Evolutionary conservation across 2,797 vertebrate species (phyloP), one percentile per base, ranked within the genome.

Genomic region (Enoplosus armatus): DNA sequence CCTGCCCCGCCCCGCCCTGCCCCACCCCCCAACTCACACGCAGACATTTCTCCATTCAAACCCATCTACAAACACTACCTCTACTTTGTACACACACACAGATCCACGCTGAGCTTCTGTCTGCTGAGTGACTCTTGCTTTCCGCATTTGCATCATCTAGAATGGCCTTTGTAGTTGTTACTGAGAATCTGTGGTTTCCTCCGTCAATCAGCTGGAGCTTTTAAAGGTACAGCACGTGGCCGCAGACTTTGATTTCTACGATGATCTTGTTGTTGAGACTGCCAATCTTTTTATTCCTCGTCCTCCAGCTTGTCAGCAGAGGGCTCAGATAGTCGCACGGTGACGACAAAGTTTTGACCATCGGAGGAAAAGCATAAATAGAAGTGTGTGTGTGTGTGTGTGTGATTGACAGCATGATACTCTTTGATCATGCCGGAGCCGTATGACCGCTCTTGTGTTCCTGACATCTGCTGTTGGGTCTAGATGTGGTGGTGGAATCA

Each of bases 41-140:
- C 65, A 61, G 54, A 45, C 45, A 69, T 58, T 35, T 75, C 86
- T 84, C 79, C 82, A 80, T 83, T 85, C 12, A 77, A 27, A 76
- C 74, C 48, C 80, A 81, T 85, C 69, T 79, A 85, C 62, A 90
- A 87, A 88, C 90, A 87, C 93, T 94, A 94, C 93, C 93, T 94
- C 93, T 93, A 78, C 71, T 82, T 85, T 79, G 37, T 72, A 87
- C 80, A 77, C 68, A 79, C 45, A 65, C 61, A 75, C 68, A 66
- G 63, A 65, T 41, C 12, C 65, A 65, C 76, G 45, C 59, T 39
- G 35, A 68, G 53, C 48, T 84, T 77, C 22, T 72, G 77, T 70
- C 84, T 70, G 48, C 75, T 65, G 64, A 79, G 77, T 59, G 64
- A 83, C 33, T 53, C 29, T 66, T 60, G 31, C 24, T 78, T 69